Evolutionary conservation across 2,797 vertebrate species (phyloP).

Genomic region (Huso huso): DNA sequence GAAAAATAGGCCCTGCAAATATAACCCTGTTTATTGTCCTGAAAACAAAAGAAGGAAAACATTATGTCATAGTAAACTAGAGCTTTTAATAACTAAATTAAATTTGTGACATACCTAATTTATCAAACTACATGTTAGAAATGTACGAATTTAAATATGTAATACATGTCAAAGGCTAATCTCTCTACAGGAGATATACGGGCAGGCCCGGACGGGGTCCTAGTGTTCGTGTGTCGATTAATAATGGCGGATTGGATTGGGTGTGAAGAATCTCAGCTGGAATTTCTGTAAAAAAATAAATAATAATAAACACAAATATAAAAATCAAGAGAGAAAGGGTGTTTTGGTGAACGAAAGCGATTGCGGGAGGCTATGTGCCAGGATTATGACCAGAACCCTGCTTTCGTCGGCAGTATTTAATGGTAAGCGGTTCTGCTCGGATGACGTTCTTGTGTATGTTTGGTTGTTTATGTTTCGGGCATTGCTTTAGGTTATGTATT

Average conservation of each 20-base stretch:
- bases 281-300: neutral
- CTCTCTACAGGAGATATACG: neutral
- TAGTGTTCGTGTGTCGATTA: conserved; percentile 6
- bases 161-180: neutral
- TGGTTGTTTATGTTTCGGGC: too few relatives aligned
- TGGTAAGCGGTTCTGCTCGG: too few relatives aligned
- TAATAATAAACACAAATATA: neutral
- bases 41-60: neutral
- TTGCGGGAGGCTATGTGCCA: too few relatives aligned
- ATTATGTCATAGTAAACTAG: too few relatives aligned
- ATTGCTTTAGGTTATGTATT: too few relatives aligned
- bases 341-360: too few relatives aligned
- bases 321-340: too few relatives aligned
- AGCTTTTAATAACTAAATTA: neutral
- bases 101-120: neutral
- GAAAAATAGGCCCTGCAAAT: neutral
- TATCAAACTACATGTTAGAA: neutral
- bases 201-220: too few relatives aligned
- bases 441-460: too few relatives aligned
- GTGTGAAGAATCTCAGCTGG: neutral
- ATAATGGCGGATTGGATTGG: neutral
- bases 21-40: neutral
- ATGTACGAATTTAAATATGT: conserved; percentile 7
- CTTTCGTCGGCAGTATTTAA: too few relatives aligned
- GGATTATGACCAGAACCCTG: too few relatives aligned